Conservation (phyloP, 2,113 vertebrate species). For the Guaruba guarouba region DNA sequence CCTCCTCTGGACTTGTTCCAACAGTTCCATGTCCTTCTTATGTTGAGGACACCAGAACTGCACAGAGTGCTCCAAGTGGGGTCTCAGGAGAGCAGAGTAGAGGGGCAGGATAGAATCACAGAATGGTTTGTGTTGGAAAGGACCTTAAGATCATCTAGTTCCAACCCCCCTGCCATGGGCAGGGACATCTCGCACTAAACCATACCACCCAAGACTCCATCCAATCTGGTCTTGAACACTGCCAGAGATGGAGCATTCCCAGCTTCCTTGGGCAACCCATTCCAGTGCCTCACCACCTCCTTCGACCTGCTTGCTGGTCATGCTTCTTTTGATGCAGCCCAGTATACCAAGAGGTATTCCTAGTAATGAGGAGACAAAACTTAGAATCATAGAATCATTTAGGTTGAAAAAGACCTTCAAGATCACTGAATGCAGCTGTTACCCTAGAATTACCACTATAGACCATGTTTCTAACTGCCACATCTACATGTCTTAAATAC, state of each 20-base stretch:
- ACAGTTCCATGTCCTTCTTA: neutral
- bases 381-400: neutral
- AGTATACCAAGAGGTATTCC: neutral
- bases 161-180: neutral
- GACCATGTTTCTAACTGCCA: neutral
- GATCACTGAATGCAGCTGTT: neutral
- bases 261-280: neutral
- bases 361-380: neutral
- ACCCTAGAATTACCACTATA: neutral
- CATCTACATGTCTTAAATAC: neutral
- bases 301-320: neutral
- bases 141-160: neutral
- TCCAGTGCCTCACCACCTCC: neutral
- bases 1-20: too few species aligned
- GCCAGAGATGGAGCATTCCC: neutral
- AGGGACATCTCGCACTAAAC: neutral
- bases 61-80: neutral
- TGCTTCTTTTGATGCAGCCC: neutral
- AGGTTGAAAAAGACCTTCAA: neutral
- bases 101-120: neutral
- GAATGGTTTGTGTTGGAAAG: neutral
- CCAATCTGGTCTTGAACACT: neutral
- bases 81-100: neutral
- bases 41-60: neutral
- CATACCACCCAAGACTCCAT: neutral